phyloP scores from a whole-genome alignment of 2,797 vertebrate species.

The Sphenopsis melanotis region DNA sequence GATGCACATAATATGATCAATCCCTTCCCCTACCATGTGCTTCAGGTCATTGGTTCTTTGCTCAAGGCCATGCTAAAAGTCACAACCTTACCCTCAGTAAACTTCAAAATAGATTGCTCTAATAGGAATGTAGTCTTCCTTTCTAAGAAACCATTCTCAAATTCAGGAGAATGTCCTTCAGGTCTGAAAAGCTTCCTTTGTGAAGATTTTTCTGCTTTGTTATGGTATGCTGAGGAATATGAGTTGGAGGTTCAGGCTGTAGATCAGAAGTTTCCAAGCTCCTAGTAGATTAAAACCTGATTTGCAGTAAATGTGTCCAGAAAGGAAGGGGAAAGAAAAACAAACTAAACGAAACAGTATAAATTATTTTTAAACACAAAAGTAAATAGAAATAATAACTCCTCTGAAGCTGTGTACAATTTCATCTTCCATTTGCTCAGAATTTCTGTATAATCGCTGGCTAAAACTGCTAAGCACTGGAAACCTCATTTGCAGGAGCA shows the following conservation, averaged over 20 bases:
- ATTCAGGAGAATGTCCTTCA: not conserved
- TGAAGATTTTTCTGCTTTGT: not conserved
- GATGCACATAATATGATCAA: not conserved
- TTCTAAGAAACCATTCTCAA: not conserved
- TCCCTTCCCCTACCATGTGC: not conserved
- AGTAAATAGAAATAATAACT: not conserved
- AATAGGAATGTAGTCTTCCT: not conserved
- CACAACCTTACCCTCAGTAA: not conserved
- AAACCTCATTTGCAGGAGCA: not conserved
- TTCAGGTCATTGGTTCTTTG: not conserved
- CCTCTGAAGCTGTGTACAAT: not conserved
- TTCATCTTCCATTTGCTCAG: not conserved
- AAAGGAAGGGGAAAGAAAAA: not conserved
- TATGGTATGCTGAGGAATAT: not conserved
- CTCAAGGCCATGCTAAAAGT: not conserved
- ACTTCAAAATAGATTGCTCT: not conserved
- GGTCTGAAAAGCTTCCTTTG: not conserved
- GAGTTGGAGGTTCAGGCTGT: not conserved
- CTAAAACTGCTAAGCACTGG: not conserved
- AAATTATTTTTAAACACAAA: not conserved
- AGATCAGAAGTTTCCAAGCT: not conserved
- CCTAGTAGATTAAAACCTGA: not conserved
- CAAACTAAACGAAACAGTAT: not conserved
- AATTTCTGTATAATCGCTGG: conserved; percentile 1
- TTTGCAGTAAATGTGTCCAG: not conserved